Base-by-base conservation (phyloP, 2,797 vertebrate genomes). In the Sphenopsis melanotis region DNA sequence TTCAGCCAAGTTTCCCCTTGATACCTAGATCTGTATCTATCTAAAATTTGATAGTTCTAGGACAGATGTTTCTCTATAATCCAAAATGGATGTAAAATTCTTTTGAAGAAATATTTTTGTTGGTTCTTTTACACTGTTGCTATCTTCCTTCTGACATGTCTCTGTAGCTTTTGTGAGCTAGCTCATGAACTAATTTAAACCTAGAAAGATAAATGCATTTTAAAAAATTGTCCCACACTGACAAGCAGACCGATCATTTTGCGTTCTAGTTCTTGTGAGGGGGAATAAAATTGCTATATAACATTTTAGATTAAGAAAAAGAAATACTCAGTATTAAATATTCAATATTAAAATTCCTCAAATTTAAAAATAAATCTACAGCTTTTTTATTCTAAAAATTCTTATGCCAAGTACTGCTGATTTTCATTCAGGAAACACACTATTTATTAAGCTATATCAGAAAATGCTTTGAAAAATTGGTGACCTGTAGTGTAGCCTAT, bases 21-120 rank as follows among this genome's bases (percentile, higher is more conserved):
- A 63, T 75, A 78, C 27, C 8, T 59, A 80, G 42, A 72, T 83
- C 46, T 90, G 57, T 60, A 92, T 72, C 50, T 89, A 66, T 82
- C 70, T 81, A 92, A 66, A 84, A 30, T 39, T 82, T 79, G 2
- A 49, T 91, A 77, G 71, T 59, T 93, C 78, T 81, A 93, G 53
- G 89, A 89, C 64, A 93, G 52, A 91, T 92, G 74, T 81, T 94
- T 95, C 41, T n/a, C 41, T 93, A 88, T 95, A 93, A 96, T 86
- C 61, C 46, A 63, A 93, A 96, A 91, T 39, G 46, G 34, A 82
- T 93, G 70, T 93, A 94, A 96, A 94, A 90, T 91, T 95, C 79
- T 94, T 96, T 94, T 96, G 94, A 96, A 96, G 93, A 95, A 92
- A 88, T 94, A 80, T 94, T 93, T 94, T 94, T 89, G 42, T 93